Base-by-base conservation (phyloP, 2,888 invertebrate genomes). In the Ennomos fuscantarius region DNA sequence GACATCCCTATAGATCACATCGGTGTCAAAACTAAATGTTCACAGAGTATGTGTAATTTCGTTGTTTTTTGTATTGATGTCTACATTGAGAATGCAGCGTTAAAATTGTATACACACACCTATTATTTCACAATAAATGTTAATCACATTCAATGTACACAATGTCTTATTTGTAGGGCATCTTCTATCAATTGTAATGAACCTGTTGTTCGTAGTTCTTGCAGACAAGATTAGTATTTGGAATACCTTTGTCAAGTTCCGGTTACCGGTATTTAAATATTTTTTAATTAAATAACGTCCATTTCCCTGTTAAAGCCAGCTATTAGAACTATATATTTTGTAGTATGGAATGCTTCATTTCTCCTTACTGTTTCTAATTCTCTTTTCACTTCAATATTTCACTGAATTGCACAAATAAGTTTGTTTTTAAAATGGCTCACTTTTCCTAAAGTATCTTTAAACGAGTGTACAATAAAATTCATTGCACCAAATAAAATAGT, bases 231-330 rank as follows among this genome's bases (percentile, higher is more conserved):
- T 65, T 71, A 69, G 72, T 72, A 66, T 76, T 76, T 78, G 76
- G 73, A 76, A 70, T 68, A 74, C 62, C 58, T 74, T 68, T 72
- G 57, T 32, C 68, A 59, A 70, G 66, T 70, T 71, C 64, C 67
- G 76, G 74, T 78, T 24, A 0, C 81, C 78, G 79, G 76, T 78
- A 76, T 74, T 66, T 63, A 72, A 79, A 72, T 63, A 73, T 74
- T 77, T 78, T 81, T 74, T 63, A 63, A 66, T 71, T 75, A 79
- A 81, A 61, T 74, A 76, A 87, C 91, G 92, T 92, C 92, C 91
- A 92, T 90, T 89, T 92, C 91, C 91, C 91, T 92, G 91, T 92
- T 92, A 92, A 92, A 90, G 78, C 82, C 89, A 90, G 91, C 92
- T 91, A 89, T 89, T 90, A 89, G 88, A 82, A 78, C 76, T 77